Evolutionary conservation across 2,113 vertebrate species (phyloP).

Genomic region (Paramormyrops kingsleyae): DNA sequence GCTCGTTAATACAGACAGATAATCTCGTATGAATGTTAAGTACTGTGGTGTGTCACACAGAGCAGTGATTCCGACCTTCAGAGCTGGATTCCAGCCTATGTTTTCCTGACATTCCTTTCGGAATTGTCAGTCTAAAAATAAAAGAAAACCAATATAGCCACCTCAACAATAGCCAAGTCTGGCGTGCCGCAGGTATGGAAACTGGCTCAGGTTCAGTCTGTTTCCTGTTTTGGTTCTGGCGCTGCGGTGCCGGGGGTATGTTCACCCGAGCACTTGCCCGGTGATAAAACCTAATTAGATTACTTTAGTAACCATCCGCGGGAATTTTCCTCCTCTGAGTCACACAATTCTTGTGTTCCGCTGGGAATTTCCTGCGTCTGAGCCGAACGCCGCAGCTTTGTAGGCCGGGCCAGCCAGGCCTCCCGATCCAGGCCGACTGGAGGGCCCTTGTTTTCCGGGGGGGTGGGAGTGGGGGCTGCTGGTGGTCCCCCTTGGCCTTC

Average conservation of each 20-base stretch:
- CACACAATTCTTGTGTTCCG: slow-evolving; percentile 75
- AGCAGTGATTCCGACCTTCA: not conserved
- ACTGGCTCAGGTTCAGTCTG: slow-evolving; percentile 53
- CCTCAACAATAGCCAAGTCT: slow-evolving; percentile 13
- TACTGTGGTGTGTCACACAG: not conserved
- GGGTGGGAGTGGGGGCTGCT: not conserved
- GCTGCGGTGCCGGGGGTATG: slow-evolving; percentile 44
- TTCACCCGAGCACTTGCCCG: slow-evolving; percentile 48
- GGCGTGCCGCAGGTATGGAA: slow-evolving; percentile 38
- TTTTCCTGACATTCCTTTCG: not conserved
- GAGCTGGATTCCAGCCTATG: not conserved
- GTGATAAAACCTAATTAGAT: slow-evolving; percentile 54
- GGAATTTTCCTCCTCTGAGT: slow-evolving; percentile 73
- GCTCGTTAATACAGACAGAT: not conserved
- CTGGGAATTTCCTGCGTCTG: slow-evolving; percentile 65
- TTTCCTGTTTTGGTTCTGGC: slow-evolving; percentile 66
- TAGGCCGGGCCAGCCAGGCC: slow-evolving; percentile 53
- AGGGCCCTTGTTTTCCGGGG: not conserved
- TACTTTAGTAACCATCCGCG: slow-evolving; percentile 58
- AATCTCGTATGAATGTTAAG: not conserved
- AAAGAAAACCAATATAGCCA: not conserved
- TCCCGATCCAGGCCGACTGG: slow-evolving; percentile 15
- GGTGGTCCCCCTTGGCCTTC: not conserved
- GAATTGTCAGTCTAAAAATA: slow-evolving; percentile 5
- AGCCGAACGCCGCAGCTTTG: slow-evolving; percentile 67